These are phyloP conservation scores for Synanthedon vespiformis DNA, from an alignment of 2,888 invertebrate species.

Conservation along the genomic window DNA sequence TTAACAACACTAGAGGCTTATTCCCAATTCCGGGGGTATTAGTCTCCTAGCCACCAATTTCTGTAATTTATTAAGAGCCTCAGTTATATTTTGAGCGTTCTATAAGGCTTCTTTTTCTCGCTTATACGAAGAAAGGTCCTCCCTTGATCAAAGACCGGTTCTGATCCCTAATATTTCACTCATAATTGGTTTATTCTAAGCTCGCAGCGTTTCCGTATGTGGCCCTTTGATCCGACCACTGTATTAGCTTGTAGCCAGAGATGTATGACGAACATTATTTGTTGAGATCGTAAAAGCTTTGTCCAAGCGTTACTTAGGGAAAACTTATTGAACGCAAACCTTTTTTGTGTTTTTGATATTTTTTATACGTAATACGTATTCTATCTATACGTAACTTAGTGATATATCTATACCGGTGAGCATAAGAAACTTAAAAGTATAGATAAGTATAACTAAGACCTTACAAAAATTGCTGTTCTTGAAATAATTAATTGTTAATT, in stretches of 20 bases:
- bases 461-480: too few relatives aligned
- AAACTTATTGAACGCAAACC: too few relatives aligned
- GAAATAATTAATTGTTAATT: too few relatives aligned
- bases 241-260: constrained; percentile 61
- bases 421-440: too few relatives aligned
- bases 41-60: constrained; percentile 61
- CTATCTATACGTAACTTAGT: too few relatives aligned
- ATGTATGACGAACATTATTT: constrained; percentile 61
- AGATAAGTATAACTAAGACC: too few relatives aligned
- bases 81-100: constrained; percentile 42
- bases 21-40: constrained; percentile 63
- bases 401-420: too few relatives aligned
- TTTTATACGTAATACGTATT: too few relatives aligned
- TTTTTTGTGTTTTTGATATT: too few relatives aligned
- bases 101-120: constrained; percentile 37
- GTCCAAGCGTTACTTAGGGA: constrained; percentile 13
- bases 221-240: constrained; percentile 61
- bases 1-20: constrained; percentile 56
- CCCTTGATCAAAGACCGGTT: constrained; percentile 60
- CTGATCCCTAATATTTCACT: constrained; percentile 71
- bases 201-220: constrained; percentile 56
- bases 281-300: constrained; percentile 37
- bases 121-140: constrained; percentile 44
- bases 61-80: constrained; percentile 67
- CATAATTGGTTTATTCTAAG: constrained; percentile 72